phyloP scores from a whole-genome alignment of 92 coral and sea anemone species.

The Diadumene lineata region DNA sequence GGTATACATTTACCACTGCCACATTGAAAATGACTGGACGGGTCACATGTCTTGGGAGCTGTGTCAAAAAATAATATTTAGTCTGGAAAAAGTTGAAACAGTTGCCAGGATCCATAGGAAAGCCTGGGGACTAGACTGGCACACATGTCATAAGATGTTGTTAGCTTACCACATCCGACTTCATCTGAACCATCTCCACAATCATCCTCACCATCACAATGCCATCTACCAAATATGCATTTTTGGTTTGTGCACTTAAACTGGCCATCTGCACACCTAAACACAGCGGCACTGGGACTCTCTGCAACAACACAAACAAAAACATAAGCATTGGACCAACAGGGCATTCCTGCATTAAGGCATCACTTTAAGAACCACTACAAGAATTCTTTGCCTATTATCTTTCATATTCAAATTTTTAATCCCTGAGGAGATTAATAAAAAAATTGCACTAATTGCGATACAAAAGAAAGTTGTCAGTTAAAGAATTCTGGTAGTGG shows the following conservation, averaged over 20 bases:
- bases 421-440: too few relatives aligned
- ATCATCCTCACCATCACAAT: constrained; percentile 65
- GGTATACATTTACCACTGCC: constrained; percentile 78
- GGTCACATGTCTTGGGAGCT: constrained; percentile 62
- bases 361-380: too few relatives aligned
- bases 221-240: constrained; percentile 54
- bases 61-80: not conserved
- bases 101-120: too few relatives aligned
- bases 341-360: too few relatives aligned
- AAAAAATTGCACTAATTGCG: too few relatives aligned
- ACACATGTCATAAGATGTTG: too few relatives aligned
- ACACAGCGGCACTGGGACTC: not conserved
- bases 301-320: not conserved
- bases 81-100: too few relatives aligned
- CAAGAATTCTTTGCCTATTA: too few relatives aligned
- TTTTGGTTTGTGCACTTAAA: constrained; percentile 45
- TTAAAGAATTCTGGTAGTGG: too few relatives aligned
- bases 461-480: too few relatives aligned
- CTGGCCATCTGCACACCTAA: constrained; percentile 29
- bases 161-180: constrained; percentile 46
- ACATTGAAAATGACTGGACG: constrained; percentile 63
- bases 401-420: too few relatives aligned
- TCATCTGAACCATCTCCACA: constrained; percentile 69
- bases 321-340: not conserved
- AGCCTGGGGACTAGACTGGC: too few relatives aligned